Base-by-base conservation (phyloP, 2,888 invertebrate genomes). In the Netelia melanura region DNA sequence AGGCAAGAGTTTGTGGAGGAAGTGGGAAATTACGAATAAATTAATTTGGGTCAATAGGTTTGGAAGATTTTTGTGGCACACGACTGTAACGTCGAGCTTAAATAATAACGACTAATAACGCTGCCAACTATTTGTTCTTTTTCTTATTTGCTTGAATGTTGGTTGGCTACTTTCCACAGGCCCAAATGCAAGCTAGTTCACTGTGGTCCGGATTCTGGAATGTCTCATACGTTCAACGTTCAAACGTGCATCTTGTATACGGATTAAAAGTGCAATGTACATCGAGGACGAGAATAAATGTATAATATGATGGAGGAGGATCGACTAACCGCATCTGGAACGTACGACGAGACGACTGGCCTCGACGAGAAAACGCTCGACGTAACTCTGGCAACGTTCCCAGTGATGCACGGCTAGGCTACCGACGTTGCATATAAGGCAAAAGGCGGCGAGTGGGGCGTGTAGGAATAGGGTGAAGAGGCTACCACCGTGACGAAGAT, bases 381-480 rank as follows among this genome's bases (percentile, higher is more conserved):
- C 96, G 94, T 97, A 97, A 86, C 96, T 96, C 93, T 98, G 97
- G 92, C 98, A 98, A 87, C 97, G 96, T 93, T 98, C 98, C 98
- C 98, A 99, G 91, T 97, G 96, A 88, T 97, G 96, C 89, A 98
- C 96, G 64, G 97, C 96, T 88, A 98, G 96, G 91, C 96, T 97
- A 89, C 96, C 96, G 86, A 99, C 96, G 94, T 98, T 98, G 94
- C 98, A 98, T 92, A 98, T 96, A 94, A 97, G 97, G 95, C 98
- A 98, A 93, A 99, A 96, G 87, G 98, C 98, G 91, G 98, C 97
- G 92, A 99, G 95, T 64, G 99, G 99, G 91, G 98, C 97, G 94
- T 99, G 98, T 89, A 99, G 96, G 95, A 99, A 99, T 93, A 99
- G 95, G 38, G 99, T 99, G 94, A 99, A 98, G 89, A 99, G 95